Conservation (phyloP, 1,140 invertebrate species). For the Zaprionus gabonicus region DNA sequence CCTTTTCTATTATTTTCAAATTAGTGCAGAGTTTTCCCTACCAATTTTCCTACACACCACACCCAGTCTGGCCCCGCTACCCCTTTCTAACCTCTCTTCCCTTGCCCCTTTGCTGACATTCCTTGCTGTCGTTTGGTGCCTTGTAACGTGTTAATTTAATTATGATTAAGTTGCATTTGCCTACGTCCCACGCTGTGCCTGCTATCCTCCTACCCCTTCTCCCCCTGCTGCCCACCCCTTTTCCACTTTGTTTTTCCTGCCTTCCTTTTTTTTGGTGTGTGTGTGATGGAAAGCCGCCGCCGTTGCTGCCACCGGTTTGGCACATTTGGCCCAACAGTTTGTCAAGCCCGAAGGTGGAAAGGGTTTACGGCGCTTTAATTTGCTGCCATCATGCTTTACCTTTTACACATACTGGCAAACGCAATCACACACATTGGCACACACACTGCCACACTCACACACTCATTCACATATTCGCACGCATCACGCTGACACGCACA, state of each 20-base stretch:
- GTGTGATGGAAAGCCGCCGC: neutral
- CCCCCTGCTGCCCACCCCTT: neutral
- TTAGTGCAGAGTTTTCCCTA: constrained; percentile 23
- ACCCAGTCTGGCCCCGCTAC: neutral
- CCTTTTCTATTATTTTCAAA: constrained; percentile 39
- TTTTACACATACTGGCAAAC: neutral
- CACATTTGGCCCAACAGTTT: constrained; percentile 43
- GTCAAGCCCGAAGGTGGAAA: constrained; percentile 32
- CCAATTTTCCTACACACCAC: constrained; percentile 11
- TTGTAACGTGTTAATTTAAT: constrained; percentile 48
- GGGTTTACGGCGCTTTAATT: constrained; percentile 51
- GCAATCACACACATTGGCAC: neutral
- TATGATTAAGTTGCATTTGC: constrained; percentile 49
- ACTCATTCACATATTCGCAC: neutral
- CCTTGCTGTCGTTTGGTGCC: neutral
- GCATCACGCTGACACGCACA: constrained; percentile 5
- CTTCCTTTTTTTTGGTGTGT: constrained; percentile 7
- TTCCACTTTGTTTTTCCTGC: constrained; percentile 12
- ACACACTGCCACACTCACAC: neutral
- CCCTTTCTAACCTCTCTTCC: no score
- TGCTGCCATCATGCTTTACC: constrained; percentile 49
- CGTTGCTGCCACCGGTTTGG: constrained; percentile 12
- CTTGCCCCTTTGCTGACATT: neutral
- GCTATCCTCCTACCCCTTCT: neutral
- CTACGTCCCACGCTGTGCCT: neutral